Conservation (phyloP, 1,140 invertebrate species). For the Colletes gigas region DNA sequence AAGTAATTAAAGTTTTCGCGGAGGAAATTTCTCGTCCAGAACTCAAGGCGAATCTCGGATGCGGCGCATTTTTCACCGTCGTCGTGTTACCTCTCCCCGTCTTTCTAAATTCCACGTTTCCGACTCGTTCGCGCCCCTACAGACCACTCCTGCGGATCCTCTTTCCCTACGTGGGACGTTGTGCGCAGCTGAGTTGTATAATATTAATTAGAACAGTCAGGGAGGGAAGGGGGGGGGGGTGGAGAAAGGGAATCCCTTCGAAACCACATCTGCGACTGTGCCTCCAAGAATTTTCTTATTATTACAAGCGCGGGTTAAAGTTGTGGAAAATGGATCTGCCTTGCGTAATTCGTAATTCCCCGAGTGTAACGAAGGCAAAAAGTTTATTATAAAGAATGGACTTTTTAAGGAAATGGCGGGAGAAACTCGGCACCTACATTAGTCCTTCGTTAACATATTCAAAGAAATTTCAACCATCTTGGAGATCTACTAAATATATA, state of each 20-base stretch:
- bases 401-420: too few relatives aligned
- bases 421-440: too few relatives aligned
- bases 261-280: not conserved
- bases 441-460: too few relatives aligned
- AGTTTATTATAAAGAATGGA: not conserved
- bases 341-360: not conserved
- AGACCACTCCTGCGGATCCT: not conserved
- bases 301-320: not conserved
- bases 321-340: not conserved
- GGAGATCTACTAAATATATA: not conserved
- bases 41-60: conserved; percentile 48
- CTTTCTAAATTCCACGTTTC: conserved; percentile 58
- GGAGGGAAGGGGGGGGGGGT: too few relatives aligned
- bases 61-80: conserved; percentile 71
- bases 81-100: conserved; percentile 40
- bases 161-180: not conserved
- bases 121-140: conserved; percentile 37
- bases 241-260: not conserved
- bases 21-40: conserved; percentile 65
- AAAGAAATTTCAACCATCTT: not conserved
- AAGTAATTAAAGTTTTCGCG: conserved; percentile 77
- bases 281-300: not conserved
- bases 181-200: conserved; percentile 19
- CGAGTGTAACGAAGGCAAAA: not conserved
- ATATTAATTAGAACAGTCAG: conserved; percentile 40